Evolutionary conservation across 23 tunicate genomes (phyloP).

Genomic region (Halocynthia aurantium): DNA sequence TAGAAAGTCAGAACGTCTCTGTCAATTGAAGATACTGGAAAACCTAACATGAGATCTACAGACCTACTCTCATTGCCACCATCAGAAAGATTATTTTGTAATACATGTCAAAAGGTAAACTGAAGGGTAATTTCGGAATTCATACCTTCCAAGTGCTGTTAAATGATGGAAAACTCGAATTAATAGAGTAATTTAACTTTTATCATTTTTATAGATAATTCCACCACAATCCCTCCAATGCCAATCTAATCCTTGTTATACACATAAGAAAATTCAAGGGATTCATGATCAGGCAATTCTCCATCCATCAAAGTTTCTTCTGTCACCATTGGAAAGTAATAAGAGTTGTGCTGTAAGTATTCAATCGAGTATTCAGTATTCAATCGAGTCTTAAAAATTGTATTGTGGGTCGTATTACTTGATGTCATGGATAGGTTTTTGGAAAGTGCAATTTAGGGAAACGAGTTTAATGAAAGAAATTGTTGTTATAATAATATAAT

Average conservation of each 20-base stretch:
- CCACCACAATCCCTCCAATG: background rate
- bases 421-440: no score
- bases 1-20: no score
- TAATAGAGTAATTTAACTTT: no score
- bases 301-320: slow-evolving; percentile 33
- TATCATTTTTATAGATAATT: no score
- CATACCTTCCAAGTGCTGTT: background rate
- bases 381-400: no score
- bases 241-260: background rate
- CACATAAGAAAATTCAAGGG: background rate
- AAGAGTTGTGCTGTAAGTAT: slow-evolving; percentile 37
- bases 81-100: background rate
- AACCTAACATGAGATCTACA: background rate
- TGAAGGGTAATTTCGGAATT: background rate
- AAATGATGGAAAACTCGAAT: background rate
- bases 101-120: slow-evolving; percentile 6
- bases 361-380: no score
- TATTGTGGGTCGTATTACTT: no score
- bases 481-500: no score
- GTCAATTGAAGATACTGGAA: no score
- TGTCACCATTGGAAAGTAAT: slow-evolving; percentile 21
- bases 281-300: slow-evolving; percentile 13
- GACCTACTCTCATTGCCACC: background rate
- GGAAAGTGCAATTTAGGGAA: no score
- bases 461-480: no score